A percentile compares a stretch with the other conserved stretches of the same genome.
phyloP scores from a whole-genome alignment of 2,797 vertebrate species.

The Bovichtus variegatus region DNA sequence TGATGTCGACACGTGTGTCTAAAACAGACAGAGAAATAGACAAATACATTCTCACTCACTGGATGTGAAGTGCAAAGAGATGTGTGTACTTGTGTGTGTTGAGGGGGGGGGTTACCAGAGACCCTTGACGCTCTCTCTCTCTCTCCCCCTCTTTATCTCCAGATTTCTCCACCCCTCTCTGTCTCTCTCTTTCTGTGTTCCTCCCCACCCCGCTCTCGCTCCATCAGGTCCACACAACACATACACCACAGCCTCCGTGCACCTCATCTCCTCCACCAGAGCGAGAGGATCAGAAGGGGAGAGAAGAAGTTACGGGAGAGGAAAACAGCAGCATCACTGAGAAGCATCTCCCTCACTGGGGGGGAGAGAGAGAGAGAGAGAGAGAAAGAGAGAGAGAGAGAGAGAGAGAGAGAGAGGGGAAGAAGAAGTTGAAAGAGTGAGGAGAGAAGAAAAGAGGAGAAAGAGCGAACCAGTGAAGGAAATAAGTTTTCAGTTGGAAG shows the following conservation, averaged over 20 bases:
- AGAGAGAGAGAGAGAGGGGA: slow-evolving; percentile 61
- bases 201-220: slow-evolving; percentile 63
- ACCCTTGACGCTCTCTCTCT: slow-evolving; percentile 11
- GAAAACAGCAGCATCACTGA: slow-evolving; percentile 60
- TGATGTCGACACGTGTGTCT: not conserved
- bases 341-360: slow-evolving; percentile 57
- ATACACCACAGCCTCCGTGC: slow-evolving; percentile 62
- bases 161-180: slow-evolving; percentile 38
- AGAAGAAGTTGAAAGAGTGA: slow-evolving; percentile 40
- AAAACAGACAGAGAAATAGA: not conserved
- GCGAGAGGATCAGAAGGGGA: slow-evolving; percentile 64
- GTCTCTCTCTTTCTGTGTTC: slow-evolving; percentile 26
- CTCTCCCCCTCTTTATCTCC: slow-evolving; percentile 11
- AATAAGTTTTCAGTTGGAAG: slow-evolving; percentile 62
- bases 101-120: slow-evolving; percentile 24
- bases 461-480: slow-evolving; percentile 23
- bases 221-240: slow-evolving; percentile 75
- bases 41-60: not conserved
- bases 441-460: not conserved
- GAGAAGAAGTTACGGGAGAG: slow-evolving; percentile 55
- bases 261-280: slow-evolving; percentile 60
- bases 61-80: slow-evolving; percentile 24
- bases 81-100: slow-evolving; percentile 8
- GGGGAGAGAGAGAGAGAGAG: slow-evolving; percentile 44
- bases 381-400: slow-evolving; percentile 41